Base-by-base conservation (phyloP, 1,140 invertebrate species). In the Philopotamus ludificatus region DNA sequence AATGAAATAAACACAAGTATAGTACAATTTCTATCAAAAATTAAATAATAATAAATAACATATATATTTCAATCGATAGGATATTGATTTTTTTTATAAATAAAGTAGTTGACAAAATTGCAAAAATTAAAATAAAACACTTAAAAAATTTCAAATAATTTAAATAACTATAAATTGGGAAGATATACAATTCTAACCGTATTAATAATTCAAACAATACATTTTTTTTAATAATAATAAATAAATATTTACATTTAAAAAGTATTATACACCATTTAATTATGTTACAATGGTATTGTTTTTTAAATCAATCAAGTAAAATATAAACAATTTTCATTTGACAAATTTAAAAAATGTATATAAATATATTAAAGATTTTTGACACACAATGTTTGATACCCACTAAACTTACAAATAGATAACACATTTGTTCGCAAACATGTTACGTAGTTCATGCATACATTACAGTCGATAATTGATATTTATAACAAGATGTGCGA, bases 371-470 rank as follows among this genome's bases (percentile, higher is more conserved):
- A 16, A 54, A 54, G 34, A 60, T 60, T 15, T 47, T 45, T 47
- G 42, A 60, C 57, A 60, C 57, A 60, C 57, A 47, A 15, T n/a
- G n/a, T 60, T 57, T 26, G 47, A 44, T 57, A 57, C 47, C n/a
- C 42, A 44, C 57, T 60, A 47, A 47, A 9, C 42, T 57, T 42
- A 25, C 26, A 57, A 41, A 41, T 57, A 57, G 8, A 15, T 20
- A 57, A 41, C 23, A 41, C 12, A 34, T 57, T 57, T 15, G 28
- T 4, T 8, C 44, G 9, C 44, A 8, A 45, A 45, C 9, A 22
- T 51, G 23, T 34, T 34, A 34, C 28, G 28, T 12, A 34, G 28
- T 4, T 7, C 28, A 34, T 34, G 28, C 44, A 45, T 45, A 15
- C 49, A 22, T 3, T 28, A 28, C 28, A 23, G 8, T 12, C 41